Conservation (phyloP, 2,113 vertebrate genomes). For the Triplophysa rosa region DNA sequence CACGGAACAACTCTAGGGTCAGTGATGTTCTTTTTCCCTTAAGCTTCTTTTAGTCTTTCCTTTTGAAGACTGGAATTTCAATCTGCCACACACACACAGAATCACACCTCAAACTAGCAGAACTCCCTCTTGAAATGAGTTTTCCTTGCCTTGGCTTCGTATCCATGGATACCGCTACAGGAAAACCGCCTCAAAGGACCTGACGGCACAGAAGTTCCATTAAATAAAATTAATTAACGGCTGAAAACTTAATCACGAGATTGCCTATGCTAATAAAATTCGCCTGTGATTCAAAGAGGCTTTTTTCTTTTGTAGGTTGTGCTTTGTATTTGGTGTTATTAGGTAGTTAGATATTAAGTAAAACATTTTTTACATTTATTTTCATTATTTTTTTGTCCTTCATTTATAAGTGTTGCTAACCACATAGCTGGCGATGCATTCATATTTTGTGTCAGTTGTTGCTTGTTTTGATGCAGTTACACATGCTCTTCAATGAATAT, state of each 20-base stretch:
- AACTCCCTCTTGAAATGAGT: constrained; percentile 31
- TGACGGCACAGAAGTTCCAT: constrained; percentile 15
- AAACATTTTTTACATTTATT: not conserved
- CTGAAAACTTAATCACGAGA: constrained; percentile 11
- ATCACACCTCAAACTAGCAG: constrained; percentile 7
- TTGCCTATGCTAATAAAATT: constrained; percentile 21
- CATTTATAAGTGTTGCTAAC: not conserved
- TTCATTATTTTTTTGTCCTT: no score
- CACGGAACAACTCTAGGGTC: not conserved
- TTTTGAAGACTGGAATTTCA: constrained; percentile 26
- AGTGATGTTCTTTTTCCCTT: constrained; percentile 5
- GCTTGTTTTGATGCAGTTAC: not conserved
- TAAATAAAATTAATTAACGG: constrained; percentile 26
- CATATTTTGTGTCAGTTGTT: not conserved
- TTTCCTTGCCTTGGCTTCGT: constrained; percentile 30
- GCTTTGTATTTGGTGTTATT: not conserved
- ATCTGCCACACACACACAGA: not conserved
- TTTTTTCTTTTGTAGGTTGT: not conserved
- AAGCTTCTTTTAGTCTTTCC: constrained; percentile 27
- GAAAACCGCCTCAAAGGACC: not conserved
- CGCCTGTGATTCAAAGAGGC: not conserved
- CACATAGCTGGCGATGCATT: not conserved
- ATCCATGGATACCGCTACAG: constrained; percentile 32
- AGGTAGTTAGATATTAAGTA: not conserved
- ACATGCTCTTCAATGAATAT: no score